These are phyloP conservation scores for Alectura lathami DNA, from an alignment of 2,113 vertebrate species.

Conservation along the genomic window DNA sequence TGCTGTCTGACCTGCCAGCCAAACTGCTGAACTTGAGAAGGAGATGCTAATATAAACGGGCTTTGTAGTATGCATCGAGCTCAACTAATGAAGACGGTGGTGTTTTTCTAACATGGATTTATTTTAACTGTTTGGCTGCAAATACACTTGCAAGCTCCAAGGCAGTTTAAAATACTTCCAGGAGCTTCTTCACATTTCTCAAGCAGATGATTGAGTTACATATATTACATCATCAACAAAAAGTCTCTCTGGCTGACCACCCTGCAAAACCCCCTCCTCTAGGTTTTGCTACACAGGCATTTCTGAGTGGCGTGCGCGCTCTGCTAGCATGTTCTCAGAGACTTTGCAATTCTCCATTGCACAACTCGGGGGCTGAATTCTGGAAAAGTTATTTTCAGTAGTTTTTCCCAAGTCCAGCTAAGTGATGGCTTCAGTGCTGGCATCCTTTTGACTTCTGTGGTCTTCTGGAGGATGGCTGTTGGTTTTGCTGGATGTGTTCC, in stretches of 20 bases:
- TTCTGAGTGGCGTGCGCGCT: background rate
- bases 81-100: background rate
- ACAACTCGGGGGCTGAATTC: background rate
- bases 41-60: background rate
- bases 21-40: background rate
- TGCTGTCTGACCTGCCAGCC: background rate
- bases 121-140: conserved; percentile 17
- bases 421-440: background rate
- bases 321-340: background rate
- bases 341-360: background rate
- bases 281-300: background rate
- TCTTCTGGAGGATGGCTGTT: background rate
- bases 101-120: background rate
- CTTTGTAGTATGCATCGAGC: background rate
- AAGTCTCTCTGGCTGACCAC: background rate
- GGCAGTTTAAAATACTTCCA: background rate
- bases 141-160: background rate
- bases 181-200: background rate
- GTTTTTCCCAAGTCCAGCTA: background rate
- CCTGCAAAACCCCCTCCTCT: background rate
- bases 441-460: background rate
- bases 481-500: background rate
- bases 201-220: conserved; percentile 15
- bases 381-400: background rate
- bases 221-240: background rate